These are phyloP conservation scores for Axea sp. DNA, from an alignment of 2,888 invertebrate species.

Conservation along the genomic window DNA sequence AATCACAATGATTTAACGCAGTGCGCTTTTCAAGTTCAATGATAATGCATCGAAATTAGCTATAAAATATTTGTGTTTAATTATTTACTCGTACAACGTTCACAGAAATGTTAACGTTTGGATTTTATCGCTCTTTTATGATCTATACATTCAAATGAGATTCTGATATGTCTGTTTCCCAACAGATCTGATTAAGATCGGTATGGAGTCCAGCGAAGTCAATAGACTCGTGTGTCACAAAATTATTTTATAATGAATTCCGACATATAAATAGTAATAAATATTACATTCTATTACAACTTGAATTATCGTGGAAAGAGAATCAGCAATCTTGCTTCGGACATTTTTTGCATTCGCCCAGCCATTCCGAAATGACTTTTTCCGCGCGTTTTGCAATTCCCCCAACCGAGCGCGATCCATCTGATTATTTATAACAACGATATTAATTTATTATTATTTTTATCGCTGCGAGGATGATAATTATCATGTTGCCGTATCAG, in stretches of 20 bases:
- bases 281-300: constrained; percentile 54
- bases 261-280: constrained; percentile 53
- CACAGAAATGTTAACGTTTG: constrained; percentile 29
- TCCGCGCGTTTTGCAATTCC: constrained; percentile 17
- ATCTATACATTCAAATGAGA: constrained; percentile 53
- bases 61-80: constrained; percentile 17
- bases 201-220: constrained; percentile 52
- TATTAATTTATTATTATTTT: constrained; percentile 22
- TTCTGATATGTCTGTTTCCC: constrained; percentile 50
- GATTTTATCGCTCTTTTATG: constrained; percentile 41
- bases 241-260: constrained; percentile 58
- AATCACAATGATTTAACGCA: too few relatives aligned
- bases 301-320: constrained; percentile 40
- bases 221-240: constrained; percentile 55
- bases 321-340: constrained; percentile 24
- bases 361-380: constrained; percentile 40
- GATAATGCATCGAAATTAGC: too few relatives aligned
- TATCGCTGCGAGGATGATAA: too few relatives aligned
- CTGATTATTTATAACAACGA: too few relatives aligned
- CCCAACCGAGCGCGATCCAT: constrained; percentile 23
- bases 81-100: constrained; percentile 19
- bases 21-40: too few relatives aligned
- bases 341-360: constrained; percentile 41
- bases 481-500: too few relatives aligned
- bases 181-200: constrained; percentile 56